phyloP scores from a whole-genome alignment of 1,140 invertebrate genomes.

The Drosophila setifemur region DNA sequence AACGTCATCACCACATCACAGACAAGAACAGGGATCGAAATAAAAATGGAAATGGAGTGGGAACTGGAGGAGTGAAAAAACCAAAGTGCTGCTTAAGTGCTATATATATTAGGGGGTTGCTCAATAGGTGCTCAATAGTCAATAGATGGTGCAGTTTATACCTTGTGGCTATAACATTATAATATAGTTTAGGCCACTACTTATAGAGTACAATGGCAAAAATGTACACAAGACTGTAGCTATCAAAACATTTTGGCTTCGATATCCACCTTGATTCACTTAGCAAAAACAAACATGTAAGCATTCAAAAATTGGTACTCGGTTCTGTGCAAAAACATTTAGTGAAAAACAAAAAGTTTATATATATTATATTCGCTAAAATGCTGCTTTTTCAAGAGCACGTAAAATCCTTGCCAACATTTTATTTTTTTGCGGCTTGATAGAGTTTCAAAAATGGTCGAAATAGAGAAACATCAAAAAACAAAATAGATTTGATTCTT shows the following conservation, averaged over 20 bases:
- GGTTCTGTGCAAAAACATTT: constrained; percentile 65
- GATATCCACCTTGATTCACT: constrained; percentile 32
- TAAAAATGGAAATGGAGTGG: constrained; percentile 7
- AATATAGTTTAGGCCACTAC: constrained; percentile 44
- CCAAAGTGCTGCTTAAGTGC: constrained; percentile 50
- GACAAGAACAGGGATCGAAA: constrained; percentile 49
- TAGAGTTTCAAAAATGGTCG: constrained; percentile 39
- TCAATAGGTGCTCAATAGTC: constrained; percentile 66
- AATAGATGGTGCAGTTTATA: constrained; percentile 63
- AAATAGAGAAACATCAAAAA: constrained; percentile 77
- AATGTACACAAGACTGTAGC: constrained; percentile 61
- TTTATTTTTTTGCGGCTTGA: constrained; percentile 26
- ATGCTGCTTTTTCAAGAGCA: constrained; percentile 26
- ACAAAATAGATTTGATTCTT: constrained; percentile 62
- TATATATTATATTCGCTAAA: constrained; percentile 39
- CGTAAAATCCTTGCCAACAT: constrained; percentile 68
- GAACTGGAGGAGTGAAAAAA: constrained; percentile 30
- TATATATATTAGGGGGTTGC: constrained; percentile 47
- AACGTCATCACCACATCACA: constrained; percentile 74
- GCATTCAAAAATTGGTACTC: constrained; percentile 69
- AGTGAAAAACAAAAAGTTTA: constrained; percentile 12
- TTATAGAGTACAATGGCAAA: constrained; percentile 53
- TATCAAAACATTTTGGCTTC: constrained; percentile 14
- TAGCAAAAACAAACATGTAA: constrained; percentile 76
- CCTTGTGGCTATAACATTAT: constrained; percentile 61